phyloP scores from a whole-genome alignment of 2,888 invertebrate species.

The Agriopis aurantiaria region DNA sequence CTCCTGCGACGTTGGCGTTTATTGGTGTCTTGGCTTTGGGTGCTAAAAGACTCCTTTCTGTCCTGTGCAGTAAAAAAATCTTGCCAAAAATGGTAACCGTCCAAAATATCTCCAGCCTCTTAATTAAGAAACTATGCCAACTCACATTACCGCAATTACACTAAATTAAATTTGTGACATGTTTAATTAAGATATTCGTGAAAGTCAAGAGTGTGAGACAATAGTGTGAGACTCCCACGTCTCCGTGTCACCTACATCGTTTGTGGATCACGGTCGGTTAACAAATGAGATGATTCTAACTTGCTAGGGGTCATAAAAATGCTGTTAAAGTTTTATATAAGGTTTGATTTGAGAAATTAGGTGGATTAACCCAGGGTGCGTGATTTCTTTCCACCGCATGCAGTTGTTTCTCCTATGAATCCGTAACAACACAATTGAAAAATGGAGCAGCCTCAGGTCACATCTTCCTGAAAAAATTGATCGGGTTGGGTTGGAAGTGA shows the following conservation, averaged over 20 bases:
- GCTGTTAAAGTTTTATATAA: slow-evolving; percentile 7
- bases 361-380: too few species aligned
- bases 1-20: too few species aligned
- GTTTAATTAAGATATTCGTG: slow-evolving; percentile 81
- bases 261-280: slow-evolving; percentile 70
- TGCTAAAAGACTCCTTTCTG: too few species aligned
- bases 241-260: slow-evolving; percentile 72
- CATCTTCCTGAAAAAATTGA: too few species aligned
- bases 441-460: too few species aligned
- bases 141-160: slow-evolving; percentile 70
- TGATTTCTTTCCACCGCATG: too few species aligned
- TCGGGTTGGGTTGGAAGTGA: too few species aligned
- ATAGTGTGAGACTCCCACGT: slow-evolving; percentile 76
- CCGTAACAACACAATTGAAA: too few species aligned
- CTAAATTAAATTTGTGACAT: slow-evolving; percentile 79
- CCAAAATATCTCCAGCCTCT: slow-evolving; percentile 12
- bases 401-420: too few species aligned
- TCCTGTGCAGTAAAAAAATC: slow-evolving; percentile 1
- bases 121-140: slow-evolving; percentile 38
- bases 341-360: too few species aligned
- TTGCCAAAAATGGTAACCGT: background rate
- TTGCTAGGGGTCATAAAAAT: slow-evolving; percentile 16
- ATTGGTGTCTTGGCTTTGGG: background rate
- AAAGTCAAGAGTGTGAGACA: slow-evolving; percentile 70
- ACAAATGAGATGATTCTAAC: slow-evolving; percentile 27